These are phyloP conservation scores for Gavia stellata DNA, from an alignment of 2,113 vertebrate genomes.

Conservation along the genomic window DNA sequence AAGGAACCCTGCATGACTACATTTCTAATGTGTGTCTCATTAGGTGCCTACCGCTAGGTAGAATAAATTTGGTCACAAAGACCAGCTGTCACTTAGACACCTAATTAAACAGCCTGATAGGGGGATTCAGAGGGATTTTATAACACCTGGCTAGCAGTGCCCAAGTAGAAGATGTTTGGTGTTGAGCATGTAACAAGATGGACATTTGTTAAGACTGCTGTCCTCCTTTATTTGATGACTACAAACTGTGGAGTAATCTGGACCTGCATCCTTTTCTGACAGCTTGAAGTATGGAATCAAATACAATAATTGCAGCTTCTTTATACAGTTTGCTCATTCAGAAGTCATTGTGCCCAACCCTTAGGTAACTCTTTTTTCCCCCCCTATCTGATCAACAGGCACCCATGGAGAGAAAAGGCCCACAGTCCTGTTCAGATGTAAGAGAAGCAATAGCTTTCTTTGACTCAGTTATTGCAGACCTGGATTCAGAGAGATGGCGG, in stretches of 20 bases:
- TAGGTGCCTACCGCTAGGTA: background rate
- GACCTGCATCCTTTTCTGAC: background rate
- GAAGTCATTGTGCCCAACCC: background rate
- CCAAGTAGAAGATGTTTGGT: background rate
- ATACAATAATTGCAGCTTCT: background rate
- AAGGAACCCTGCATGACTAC: background rate
- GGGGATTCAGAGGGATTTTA: background rate
- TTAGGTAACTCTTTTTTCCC: background rate
- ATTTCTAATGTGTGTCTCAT: background rate
- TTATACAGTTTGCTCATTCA: background rate
- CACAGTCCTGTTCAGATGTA: slow-evolving; percentile 70
- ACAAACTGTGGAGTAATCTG: background rate
- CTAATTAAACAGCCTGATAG: background rate
- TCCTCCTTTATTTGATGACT: background rate
- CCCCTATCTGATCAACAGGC: slow-evolving; percentile 1
- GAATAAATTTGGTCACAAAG: background rate
- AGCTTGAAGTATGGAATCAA: background rate
- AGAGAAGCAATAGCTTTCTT: slow-evolving; percentile 89
- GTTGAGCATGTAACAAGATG: background rate
- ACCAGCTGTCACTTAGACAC: background rate
- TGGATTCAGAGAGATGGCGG: slow-evolving; percentile 78
- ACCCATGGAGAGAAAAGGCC: slow-evolving; percentile 28
- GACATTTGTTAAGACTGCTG: background rate
- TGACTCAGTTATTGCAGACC: slow-evolving; percentile 87
- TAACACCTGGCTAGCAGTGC: background rate